A percentile compares a stretch with the other conserved stretches of the same genome.
Conservation (phyloP, 2,888 invertebrate genomes). For the Drosophila putrida region DNA sequence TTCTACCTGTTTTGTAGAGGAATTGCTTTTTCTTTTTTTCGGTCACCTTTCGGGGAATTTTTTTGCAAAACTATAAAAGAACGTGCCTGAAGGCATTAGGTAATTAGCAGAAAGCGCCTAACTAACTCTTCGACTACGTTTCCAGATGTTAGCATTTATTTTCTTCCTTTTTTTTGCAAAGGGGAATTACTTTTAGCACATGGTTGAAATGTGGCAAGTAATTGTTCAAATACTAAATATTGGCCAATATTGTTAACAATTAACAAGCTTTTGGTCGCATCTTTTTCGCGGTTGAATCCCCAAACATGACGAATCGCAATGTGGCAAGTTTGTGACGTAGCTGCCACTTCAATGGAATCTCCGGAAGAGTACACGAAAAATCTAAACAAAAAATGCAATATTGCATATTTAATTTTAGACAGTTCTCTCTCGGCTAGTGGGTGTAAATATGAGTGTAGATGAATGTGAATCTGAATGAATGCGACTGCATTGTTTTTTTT, state of each 20-base stretch:
- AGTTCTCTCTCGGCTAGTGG: neutral
- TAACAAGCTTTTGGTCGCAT: constrained; percentile 9
- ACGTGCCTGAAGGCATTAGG: constrained; percentile 12
- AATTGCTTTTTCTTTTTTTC: neutral
- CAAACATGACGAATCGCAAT: constrained; percentile 24
- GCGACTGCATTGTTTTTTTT: constrained; percentile 32
- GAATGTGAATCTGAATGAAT: constrained; percentile 39
- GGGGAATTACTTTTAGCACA: constrained; percentile 48
- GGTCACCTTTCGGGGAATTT: constrained; percentile 36
- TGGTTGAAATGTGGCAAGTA: constrained; percentile 32
- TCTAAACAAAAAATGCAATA: constrained; percentile 21
- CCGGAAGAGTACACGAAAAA: constrained; percentile 2
- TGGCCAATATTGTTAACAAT: constrained; percentile 25
- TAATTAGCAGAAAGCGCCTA: constrained; percentile 21
- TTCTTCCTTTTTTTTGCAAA: constrained; percentile 1
- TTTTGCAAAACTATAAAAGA: constrained; percentile 12
- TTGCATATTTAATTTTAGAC: neutral
- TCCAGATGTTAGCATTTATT: constrained; percentile 13
- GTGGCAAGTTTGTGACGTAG: constrained; percentile 41
- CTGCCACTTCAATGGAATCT: constrained; percentile 42
- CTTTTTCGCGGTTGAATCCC: neutral
- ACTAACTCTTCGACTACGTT: constrained; percentile 12
- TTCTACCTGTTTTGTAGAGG: constrained; percentile 4
- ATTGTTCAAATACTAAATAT: constrained; percentile 39
- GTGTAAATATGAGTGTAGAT: constrained; percentile 14